These are phyloP conservation scores for Alviniconcha marisindica DNA, from an alignment of 1,140 invertebrate species.

Conservation along the genomic window DNA sequence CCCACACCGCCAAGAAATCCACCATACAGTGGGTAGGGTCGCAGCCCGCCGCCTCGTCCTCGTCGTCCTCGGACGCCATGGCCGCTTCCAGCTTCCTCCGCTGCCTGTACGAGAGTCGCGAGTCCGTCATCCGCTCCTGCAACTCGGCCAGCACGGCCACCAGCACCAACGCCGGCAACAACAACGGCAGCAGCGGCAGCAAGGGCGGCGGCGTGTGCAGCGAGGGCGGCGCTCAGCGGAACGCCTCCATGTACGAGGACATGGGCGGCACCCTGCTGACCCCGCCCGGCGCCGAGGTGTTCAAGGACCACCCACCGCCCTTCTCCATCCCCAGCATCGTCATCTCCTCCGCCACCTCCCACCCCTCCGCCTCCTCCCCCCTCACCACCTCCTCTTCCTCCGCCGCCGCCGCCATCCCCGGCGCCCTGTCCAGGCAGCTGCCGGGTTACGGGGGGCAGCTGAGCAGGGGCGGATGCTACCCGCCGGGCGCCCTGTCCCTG, in stretches of 20 bases:
- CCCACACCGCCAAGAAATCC: conserved; percentile 82
- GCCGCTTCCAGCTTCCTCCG: conserved; percentile 91
- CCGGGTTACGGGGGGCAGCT: neutral
- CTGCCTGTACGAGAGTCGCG: conserved; percentile 93
- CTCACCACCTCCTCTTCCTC: conserved; percentile 37
- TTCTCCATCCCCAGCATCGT: conserved; percentile 62
- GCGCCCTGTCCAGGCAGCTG: neutral
- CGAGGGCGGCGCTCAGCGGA: conserved; percentile 19
- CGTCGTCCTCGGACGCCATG: conserved; percentile 74
- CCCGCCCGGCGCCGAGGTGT: conserved; percentile 82
- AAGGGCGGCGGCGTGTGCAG: neutral
- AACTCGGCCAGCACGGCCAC: conserved; percentile 33
- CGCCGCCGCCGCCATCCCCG: conserved; percentile 31
- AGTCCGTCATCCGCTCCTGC: conserved; percentile 91
- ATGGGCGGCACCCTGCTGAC: conserved; percentile 86
- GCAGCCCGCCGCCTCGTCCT: conserved; percentile 70
- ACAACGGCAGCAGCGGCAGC: neutral
- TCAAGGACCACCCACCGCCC: conserved; percentile 80
- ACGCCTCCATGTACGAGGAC: conserved; percentile 67
- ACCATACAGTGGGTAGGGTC: conserved; percentile 96
- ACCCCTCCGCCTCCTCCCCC: conserved; percentile 35
- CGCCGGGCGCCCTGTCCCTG: conserved; percentile 17
- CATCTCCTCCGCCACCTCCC: conserved; percentile 34
- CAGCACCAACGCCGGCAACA: conserved; percentile 27
- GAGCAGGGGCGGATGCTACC: conserved; percentile 13